These are phyloP conservation scores for Rhysida immarginata DNA, from an alignment of 1,140 invertebrate species.

Conservation along the genomic window DNA sequence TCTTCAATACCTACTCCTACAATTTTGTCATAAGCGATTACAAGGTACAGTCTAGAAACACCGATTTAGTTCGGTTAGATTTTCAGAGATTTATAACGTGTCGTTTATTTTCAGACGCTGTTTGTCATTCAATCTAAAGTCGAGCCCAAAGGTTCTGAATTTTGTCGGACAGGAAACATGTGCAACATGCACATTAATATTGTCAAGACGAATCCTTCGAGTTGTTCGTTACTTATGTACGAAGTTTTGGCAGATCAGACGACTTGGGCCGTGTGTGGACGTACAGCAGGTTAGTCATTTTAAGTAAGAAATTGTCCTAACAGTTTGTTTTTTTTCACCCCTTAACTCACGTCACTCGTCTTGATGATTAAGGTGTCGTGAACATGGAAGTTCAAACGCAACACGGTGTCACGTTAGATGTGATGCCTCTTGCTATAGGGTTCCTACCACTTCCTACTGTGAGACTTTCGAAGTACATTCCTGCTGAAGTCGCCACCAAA, in stretches of 20 bases:
- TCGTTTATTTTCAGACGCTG: constrained; percentile 46
- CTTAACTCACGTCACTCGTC: constrained; percentile 6
- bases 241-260: constrained; percentile 79
- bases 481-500: no score
- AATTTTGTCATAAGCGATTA: not conserved
- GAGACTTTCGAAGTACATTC: constrained; percentile 78
- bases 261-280: constrained; percentile 80
- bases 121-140: constrained; percentile 65
- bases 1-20: not conserved
- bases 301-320: constrained; percentile 28
- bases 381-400: constrained; percentile 52
- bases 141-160: constrained; percentile 66
- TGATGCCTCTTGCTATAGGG: constrained; percentile 77
- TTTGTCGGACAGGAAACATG: constrained; percentile 73
- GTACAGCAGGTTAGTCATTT: constrained; percentile 47
- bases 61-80: no score
- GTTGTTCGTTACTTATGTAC: constrained; percentile 59
- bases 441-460: constrained; percentile 74
- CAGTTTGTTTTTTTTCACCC: constrained; percentile 13
- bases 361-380: constrained; percentile 48
- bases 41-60: not conserved
- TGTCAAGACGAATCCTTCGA: constrained; percentile 29
- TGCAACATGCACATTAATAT: constrained; percentile 68
- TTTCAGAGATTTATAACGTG: not conserved
- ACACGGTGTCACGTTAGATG: constrained; percentile 63